Evolutionary conservation across 2,888 invertebrate species (phyloP), one percentile per base, ranked within the genome.

Genomic region (Limnephilus auricula): DNA sequence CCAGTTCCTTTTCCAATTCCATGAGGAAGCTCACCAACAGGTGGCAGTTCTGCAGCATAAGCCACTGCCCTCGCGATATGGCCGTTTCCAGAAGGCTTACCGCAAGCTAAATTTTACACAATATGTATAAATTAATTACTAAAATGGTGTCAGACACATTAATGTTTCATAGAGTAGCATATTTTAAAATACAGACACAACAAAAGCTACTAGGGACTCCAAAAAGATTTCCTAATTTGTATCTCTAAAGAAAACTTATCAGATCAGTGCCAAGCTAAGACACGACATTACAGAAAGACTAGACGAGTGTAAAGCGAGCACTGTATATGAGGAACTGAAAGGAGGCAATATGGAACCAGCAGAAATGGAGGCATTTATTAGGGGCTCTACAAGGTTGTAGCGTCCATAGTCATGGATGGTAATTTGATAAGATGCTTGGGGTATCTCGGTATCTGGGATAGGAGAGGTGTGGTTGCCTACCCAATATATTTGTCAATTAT

Each of bases 11-110:
- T 95, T 99, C 99, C 93, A 99, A 95, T 93, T 97, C 97, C 32
- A 97, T 96, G 9, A 99, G 96, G 95, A 99, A 99, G 6, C 96
- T 95, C 15, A 98, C 96, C 37, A 99, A 95, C 88, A 99, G 95
- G 94, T 99, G 99, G 93, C 99, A 99, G 95, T 99, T 99, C 95
- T 99, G 99, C 37, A 99, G 96, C 97, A 99, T 98, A 92, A 99
- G 95, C 99, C 99, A 99, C 94, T 98, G 97, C 0, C 99, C 99
- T 94, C 97, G 97, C 0, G 96, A 95, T 18, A 97, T 96, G 0
- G 98, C 97, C 0, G 96, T 96, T 93, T 98, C 97, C 25, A 98
- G 94, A 13, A 98, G 94, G 32, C 94, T 95, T 50, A 98, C 93
- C 0, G 99, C 99, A 3, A 97, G 95, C 98, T 98, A 93, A 34